Base-by-base conservation (phyloP, 2,888 invertebrate species). In the Athalia circularis region DNA sequence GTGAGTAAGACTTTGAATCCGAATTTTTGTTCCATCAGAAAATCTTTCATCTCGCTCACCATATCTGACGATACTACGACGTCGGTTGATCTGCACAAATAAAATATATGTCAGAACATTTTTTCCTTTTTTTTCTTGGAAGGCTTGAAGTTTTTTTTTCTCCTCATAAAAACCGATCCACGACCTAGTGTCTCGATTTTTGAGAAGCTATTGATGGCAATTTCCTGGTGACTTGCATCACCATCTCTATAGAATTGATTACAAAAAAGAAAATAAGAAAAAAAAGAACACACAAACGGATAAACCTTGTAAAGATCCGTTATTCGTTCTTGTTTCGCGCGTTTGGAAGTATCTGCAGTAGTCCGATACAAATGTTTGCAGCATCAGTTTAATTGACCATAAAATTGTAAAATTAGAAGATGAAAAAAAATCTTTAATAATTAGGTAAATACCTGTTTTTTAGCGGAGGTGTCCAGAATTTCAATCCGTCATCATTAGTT, bases 41-140 rank as follows among this genome's bases (percentile, higher is more conserved):
- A 92, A 62, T 92, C 92, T 84, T 93, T 93, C 4, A 94, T 90
- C 77, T 94, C 93, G 3, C 86, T 87, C 3, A 94, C 90, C 77
- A 94, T 91, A 80, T 93, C 93, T 1, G 95, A 95, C 0, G 96
- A 93, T 9, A 96, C 93, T 70, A 96, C 92, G 4, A 96, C 91
- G 86, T 96, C 96, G 0, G 94, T 93, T 5, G 94, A 84, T 79
- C 90, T 89, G 45, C 45, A 29, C 52, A 59, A 62, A 74, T 61
- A 57, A 15, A 65, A 47, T 11, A 65, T 43, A 13, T 9, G 45
- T 3, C 45, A 59, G 29, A 29, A 29, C 0, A 2, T 29, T 29
- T 29, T 29, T 29, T 29, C 29, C 2, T 54, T 54, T 54, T 54
- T 54, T 4, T 7, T 54, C 3, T n/a, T 7, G 54, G 45, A 45